Evolutionary conservation across 2,797 vertebrate genomes (phyloP), one percentile per base, ranked within the genome.

Genomic region (Enteromius unitaeniatus): DNA sequence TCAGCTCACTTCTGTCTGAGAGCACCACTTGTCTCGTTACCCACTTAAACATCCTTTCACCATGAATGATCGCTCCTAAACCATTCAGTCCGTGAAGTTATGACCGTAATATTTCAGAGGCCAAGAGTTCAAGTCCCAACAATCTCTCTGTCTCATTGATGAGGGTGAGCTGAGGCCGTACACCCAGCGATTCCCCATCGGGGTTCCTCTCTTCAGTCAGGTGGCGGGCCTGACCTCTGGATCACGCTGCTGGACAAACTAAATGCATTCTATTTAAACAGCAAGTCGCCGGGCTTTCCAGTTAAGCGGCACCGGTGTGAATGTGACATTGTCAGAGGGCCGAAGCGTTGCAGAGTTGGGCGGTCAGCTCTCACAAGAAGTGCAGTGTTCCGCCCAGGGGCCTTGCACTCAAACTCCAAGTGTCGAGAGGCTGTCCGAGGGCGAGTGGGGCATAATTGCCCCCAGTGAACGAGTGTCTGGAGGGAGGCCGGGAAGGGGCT

Each of bases 231-330:
- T 93, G 93, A 94, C 94, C 94, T 19, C 91, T 83, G 90, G 91
- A 90, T 93, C 89, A 91, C 85, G 92, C 92, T 91, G 83, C 91
- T 93, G 92, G 91, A 94, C 93, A 95, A 95, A 95, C 94, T 93
- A 93, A 93, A 95, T 93, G 91, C 91, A 91, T 92, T 92, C 90
- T 90, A 92, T 95, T 94, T 92, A 93, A 94, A 93, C 94, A 92
- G 81, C 84, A 84, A 87, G 88, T 90, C 90, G 87, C 90, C 3
- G 6, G 34, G 72, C 76, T 87, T 87, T 58, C 76, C 82, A 76
- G 69, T 86, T 91, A 90, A 90, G 82, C 88, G 90, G 86, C 88
- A 90, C 88, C 86, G 17, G 91, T 88, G 90, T 95, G 93, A 95
- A 95, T 94, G 94, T 91, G 91, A 89, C 93, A 93, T 94, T 95